Percentiles rank a stretch among this genome's conserved stretches.
Evolutionary conservation across 2,113 vertebrate genomes (phyloP).

Genomic region (Callorhinus ursinus): DNA sequence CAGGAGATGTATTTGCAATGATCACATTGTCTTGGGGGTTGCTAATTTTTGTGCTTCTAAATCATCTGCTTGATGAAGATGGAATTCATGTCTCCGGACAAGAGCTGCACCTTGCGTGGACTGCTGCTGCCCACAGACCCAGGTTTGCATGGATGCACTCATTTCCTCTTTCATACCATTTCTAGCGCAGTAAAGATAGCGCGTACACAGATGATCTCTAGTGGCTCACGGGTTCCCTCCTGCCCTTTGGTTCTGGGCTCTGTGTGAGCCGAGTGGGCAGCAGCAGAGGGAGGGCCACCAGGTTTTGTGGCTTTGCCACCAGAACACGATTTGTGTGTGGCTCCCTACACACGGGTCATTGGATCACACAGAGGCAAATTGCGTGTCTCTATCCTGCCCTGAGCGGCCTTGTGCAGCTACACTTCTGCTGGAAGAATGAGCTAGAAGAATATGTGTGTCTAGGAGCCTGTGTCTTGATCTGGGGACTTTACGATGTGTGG

Average conservation of each 20-base stretch:
- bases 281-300: accelerated
- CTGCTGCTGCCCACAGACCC: neutral
- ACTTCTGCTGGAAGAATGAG: neutral
- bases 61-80: neutral
- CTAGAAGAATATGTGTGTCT: neutral
- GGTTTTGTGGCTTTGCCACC: neutral
- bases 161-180: neutral
- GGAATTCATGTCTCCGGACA: neutral
- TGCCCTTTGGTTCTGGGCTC: neutral
- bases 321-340: accelerated
- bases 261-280: accelerated
- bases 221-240: neutral
- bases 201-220: accelerated
- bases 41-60: neutral
- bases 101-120: accelerated
- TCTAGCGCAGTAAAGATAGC: neutral
- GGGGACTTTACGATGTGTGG: neutral
- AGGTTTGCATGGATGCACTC: accelerated
- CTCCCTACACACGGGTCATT: too few relatives aligned
- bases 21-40: neutral
- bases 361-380: accelerated
- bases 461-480: neutral
- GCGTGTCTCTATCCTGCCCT: neutral
- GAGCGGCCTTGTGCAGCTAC: neutral
- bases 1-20: accelerated